Evolutionary conservation across 2,888 invertebrate genomes (phyloP), one percentile per base, ranked within the genome.

Genomic region (Diplazon laetatorius): DNA sequence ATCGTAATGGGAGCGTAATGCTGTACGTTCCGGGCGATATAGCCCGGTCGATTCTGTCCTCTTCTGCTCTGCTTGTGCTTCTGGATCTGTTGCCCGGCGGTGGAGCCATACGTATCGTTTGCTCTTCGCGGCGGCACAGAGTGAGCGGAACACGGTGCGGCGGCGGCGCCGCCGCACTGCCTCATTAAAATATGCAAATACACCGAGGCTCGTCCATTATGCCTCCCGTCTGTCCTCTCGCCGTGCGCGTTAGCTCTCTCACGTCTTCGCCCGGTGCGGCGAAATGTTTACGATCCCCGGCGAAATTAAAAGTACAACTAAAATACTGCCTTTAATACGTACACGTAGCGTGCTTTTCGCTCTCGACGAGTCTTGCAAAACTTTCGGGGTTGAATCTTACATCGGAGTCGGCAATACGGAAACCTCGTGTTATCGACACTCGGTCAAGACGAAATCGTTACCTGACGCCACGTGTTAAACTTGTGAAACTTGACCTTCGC

Each of bases 101-200:
- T 57, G 37, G 12, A 37, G n/a, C n/a, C n/a, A n/a, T n/a, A n/a
- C 10, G 37, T 16, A 18, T 35, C 10, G 18, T 12, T 14, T 20
- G 14, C 60, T 42, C 60, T 20, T 37, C 39, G 46, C 14, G 65
- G 65, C 72, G 50, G 20, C 52, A 48, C 60, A 63, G 16, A 30
- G 30, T 6, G 30, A 30, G 30, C 30, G 20, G 22, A 65, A 82
- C 81, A 69, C 66, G 50, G 76, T 83, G 83, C 83, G 82, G 83
- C 81, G 80, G 77, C 82, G 82, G 83, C 8, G 50, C n/a, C n/a
- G 22, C 14, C n/a, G 30, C 22, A 52, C 85, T 85, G 88, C 85
- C 90, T 90, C 90, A 90, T 90, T 90, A 90, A 90, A 90, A 90
- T 90, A 90, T 90, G 90, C 90, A 90, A 90, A 90, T 90, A 89